Evolutionary conservation across 2,113 vertebrate species (phyloP).

Genomic region (Chitala chitala): DNA sequence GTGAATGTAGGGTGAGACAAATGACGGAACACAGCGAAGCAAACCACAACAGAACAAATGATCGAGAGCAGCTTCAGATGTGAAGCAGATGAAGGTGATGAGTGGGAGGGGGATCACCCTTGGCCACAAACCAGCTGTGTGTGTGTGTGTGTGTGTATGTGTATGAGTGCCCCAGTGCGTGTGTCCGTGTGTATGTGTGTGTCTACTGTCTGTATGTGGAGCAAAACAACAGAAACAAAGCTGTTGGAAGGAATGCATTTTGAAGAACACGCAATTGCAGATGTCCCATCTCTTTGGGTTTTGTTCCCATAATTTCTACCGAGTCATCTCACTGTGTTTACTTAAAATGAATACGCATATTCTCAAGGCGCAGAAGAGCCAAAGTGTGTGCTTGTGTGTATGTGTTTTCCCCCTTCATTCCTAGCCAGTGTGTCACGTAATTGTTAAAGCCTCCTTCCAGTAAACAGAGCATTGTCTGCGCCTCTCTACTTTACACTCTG

Average conservation of each 20-base stretch:
- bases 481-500: constrained; percentile 21
- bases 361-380: not conserved
- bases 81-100: constrained; percentile 5
- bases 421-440: not conserved
- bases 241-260: not conserved
- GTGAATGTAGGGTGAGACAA: not conserved
- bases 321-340: not conserved
- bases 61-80: not conserved
- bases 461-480: not conserved
- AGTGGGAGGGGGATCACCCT: not conserved
- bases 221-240: not conserved
- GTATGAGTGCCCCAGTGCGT: too few species aligned
- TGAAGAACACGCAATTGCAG: not conserved
- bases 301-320: not conserved
- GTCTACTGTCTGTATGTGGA: not conserved
- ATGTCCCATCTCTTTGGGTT: not conserved
- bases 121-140: not conserved
- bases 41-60: not conserved
- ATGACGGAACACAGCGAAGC: not conserved
- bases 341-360: not conserved
- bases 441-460: not conserved
- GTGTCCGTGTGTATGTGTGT: constrained; percentile 9
- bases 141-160: not conserved
- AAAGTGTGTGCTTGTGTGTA: not conserved
- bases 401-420: not conserved